Evolutionary conservation across 92 coral and sea anemone species (phyloP).

Genomic region (Epizoanthus scotinus): DNA sequence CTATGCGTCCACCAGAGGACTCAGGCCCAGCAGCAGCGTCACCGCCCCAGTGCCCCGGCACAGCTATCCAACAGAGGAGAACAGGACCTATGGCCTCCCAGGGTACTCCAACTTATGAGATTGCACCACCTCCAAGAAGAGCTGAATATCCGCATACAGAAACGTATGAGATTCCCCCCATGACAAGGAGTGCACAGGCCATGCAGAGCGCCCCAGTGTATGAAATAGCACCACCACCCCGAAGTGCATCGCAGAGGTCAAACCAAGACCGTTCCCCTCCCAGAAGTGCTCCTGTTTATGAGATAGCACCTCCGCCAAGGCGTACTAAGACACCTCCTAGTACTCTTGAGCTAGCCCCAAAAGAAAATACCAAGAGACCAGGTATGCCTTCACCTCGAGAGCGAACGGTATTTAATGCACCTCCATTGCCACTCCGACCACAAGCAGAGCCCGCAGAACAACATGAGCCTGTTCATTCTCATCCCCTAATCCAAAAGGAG

Average conservation of each 20-base stretch:
- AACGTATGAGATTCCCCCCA: neutral
- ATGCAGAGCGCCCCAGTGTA: conserved; percentile 56
- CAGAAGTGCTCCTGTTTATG: conserved; percentile 58
- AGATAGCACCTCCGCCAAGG: conserved; percentile 83
- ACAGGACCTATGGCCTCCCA: conserved; percentile 22
- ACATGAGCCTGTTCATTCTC: conserved; percentile 21
- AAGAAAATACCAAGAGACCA: conserved; percentile 26
- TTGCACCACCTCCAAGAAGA: conserved; percentile 32
- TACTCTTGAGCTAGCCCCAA: conserved; percentile 43
- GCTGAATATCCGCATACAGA: neutral
- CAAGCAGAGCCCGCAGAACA: neutral
- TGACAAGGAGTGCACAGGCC: neutral
- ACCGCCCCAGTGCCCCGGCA: conserved; percentile 6
- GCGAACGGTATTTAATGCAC: neutral
- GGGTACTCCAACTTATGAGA: conserved; percentile 1
- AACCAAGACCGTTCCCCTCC: conserved; percentile 39
- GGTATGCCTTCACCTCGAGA: conserved; percentile 39
- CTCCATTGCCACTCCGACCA: conserved; percentile 37
- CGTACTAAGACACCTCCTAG: conserved; percentile 48
- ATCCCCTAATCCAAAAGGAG: conserved; percentile 55
- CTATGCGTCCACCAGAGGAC: conserved; percentile 21
- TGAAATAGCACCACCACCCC: conserved; percentile 75
- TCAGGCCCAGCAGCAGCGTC: neutral
- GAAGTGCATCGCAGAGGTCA: conserved; percentile 10
- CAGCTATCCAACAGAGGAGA: conserved; percentile 30